Conservation (phyloP, 2,113 vertebrate species). For the Isichthys henryi region DNA sequence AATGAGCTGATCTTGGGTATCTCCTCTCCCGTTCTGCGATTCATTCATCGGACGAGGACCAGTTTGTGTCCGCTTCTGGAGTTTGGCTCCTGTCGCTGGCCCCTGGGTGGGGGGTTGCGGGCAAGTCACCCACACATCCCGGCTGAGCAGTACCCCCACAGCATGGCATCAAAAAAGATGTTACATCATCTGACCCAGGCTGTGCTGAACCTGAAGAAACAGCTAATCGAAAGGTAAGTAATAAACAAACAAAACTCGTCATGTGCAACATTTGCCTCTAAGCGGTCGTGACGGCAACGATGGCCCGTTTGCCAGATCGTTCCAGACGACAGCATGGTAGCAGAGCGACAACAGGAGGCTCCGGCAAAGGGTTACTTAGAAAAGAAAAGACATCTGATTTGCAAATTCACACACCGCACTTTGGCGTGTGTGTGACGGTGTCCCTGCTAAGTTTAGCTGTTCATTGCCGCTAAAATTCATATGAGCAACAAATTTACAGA, state of each 20-base stretch:
- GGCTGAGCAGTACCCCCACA: neutral
- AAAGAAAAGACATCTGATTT: neutral
- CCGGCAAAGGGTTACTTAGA: neutral
- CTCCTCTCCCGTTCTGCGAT: constrained; percentile 37
- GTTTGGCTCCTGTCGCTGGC: neutral
- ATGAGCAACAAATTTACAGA: neutral
- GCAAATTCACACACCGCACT: neutral
- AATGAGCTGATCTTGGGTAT: constrained; percentile 48
- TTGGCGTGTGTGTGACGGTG: no score
- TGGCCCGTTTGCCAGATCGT: neutral
- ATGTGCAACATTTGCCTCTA: neutral
- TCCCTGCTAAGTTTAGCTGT: no score
- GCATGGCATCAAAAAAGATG: neutral
- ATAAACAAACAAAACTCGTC: neutral
- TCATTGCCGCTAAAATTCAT: neutral
- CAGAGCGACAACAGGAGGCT: neutral
- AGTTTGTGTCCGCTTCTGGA: neutral
- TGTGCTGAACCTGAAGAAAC: neutral
- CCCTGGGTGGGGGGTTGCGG: neutral
- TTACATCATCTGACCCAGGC: neutral
- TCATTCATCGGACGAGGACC: constrained; percentile 17
- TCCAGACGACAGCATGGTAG: neutral
- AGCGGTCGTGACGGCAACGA: neutral
- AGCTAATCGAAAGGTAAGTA: neutral
- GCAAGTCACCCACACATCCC: neutral